A percentile compares a stretch with the other conserved stretches of the same genome.
phyloP scores from a whole-genome alignment of 30 jellyfish, hydroid and myxozoan species.

The Mastigias papua region DNA sequence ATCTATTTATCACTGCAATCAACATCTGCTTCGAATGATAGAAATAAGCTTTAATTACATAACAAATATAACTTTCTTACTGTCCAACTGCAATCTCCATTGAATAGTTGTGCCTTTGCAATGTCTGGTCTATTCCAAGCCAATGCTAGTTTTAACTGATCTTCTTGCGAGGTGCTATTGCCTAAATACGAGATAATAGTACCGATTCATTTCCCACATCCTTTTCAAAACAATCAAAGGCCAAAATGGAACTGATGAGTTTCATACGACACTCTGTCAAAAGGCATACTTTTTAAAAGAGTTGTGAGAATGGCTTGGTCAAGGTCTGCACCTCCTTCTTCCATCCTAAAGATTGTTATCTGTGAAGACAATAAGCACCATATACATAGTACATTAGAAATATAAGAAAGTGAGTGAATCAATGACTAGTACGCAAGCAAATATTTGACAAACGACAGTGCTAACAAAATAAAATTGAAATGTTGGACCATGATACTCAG shows the following conservation, averaged over 20 bases:
- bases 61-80: too few species aligned
- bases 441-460: too few species aligned
- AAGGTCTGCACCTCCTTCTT: conserved; percentile 83
- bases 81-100: conserved; percentile 78
- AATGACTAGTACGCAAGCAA: too few species aligned
- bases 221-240: neutral
- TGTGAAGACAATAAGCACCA: neutral
- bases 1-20: too few species aligned
- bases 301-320: conserved; percentile 98
- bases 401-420: neutral
- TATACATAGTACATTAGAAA: neutral
- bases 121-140: conserved; percentile 95
- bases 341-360: conserved; percentile 92
- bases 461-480: too few species aligned
- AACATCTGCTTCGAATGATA: too few species aligned
- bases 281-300: conserved; percentile 73
- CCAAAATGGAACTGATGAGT: neutral
- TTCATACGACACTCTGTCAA: neutral
- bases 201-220: neutral
- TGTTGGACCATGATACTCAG: too few species aligned
- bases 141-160: conserved; percentile 88
- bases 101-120: conserved; percentile 83
- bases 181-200: conserved; percentile 24
- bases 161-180: conserved; percentile 74
- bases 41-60: too few species aligned